Conservation (phyloP, 2,888 invertebrate species). For the Octonoba sinensis region DNA sequence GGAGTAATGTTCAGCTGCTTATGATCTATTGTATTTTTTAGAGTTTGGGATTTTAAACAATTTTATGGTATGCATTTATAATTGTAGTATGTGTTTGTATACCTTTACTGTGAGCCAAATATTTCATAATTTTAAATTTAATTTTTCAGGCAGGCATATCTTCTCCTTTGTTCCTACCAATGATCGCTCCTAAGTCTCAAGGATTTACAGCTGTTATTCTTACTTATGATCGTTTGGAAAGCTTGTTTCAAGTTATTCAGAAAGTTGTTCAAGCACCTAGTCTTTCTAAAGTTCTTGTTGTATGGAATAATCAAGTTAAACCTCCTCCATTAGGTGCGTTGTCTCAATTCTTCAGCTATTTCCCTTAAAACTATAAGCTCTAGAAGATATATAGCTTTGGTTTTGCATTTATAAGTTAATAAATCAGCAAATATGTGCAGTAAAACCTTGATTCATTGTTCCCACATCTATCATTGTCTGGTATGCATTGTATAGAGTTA, state of each 20-base stretch:
- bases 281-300: conserved; percentile 89
- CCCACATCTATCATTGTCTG: no score
- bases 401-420: not conserved
- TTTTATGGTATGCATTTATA: not conserved
- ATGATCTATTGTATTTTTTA: no score
- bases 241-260: conserved; percentile 86
- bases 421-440: no score
- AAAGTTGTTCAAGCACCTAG: conserved; percentile 90
- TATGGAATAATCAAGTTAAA: conserved; percentile 97
- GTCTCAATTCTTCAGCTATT: conserved; percentile 15
- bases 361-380: not conserved
- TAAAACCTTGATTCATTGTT: no score
- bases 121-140: not conserved
- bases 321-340: conserved; percentile 86
- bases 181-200: conserved; percentile 85
- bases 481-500: no score
- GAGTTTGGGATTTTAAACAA: no score
- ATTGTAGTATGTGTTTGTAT: not conserved
- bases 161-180: conserved; percentile 81
- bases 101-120: not conserved
- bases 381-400: not conserved
- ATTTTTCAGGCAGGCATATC: conserved; percentile 56
- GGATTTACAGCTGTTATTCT: conserved; percentile 97
- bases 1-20: no score
- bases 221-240: conserved; percentile 91